phyloP scores from a whole-genome alignment of 2,888 invertebrate genomes.

The Xestia c-nigrum region DNA sequence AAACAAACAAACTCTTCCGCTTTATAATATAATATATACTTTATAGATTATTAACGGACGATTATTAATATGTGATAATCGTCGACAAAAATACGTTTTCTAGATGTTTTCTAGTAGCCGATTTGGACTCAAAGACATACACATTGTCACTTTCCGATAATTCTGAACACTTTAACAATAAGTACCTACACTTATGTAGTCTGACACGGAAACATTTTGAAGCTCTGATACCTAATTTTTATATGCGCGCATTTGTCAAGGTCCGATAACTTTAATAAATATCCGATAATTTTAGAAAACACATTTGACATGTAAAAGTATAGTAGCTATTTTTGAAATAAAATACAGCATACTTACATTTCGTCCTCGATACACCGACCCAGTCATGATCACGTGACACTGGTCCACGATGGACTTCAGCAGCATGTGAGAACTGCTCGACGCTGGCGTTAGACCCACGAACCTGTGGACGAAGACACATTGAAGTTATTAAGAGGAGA shows the following conservation, averaged over 20 bases:
- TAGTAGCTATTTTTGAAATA: background rate
- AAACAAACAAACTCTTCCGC: too few relatives aligned
- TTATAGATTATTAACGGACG: too few relatives aligned
- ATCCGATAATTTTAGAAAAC: too few relatives aligned
- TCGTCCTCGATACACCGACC: constrained; percentile 91
- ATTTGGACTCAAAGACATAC: background rate
- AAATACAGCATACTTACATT: constrained; percentile 78
- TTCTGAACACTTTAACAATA: background rate
- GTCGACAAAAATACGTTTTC: too few relatives aligned
- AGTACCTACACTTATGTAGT: too few relatives aligned
- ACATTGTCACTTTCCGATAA: background rate
- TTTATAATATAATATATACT: too few relatives aligned
- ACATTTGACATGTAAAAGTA: too few relatives aligned
- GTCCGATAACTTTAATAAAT: too few relatives aligned
- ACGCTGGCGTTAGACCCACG: constrained; percentile 92
- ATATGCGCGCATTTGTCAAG: too few relatives aligned
- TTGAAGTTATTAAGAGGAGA: background rate
- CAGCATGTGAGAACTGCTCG: constrained; percentile 92
- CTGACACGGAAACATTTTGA: too few relatives aligned
- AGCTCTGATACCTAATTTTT: too few relatives aligned
- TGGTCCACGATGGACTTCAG: constrained; percentile 94
- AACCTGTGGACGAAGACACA: constrained; percentile 84
- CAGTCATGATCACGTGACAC: constrained; percentile 93
- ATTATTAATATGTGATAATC: too few relatives aligned
- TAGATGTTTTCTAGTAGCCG: background rate